A percentile compares a stretch with the other conserved stretches of the same genome.
Evolutionary conservation across 1,140 invertebrate genomes (phyloP).

Genomic region (Penaeus indicus): DNA sequence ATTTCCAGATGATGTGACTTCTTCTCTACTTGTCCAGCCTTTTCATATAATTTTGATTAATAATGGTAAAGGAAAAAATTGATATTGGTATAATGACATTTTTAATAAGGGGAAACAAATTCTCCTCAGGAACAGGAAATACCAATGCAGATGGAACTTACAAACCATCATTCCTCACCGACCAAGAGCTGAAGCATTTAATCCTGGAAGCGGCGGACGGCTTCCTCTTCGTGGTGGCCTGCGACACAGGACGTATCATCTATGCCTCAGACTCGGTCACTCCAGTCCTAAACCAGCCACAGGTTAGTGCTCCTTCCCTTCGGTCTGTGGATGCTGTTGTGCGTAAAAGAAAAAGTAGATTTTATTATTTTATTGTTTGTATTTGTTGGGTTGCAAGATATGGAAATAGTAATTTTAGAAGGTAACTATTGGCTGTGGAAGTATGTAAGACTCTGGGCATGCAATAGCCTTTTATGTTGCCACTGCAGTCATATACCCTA

Average conservation of each 20-base stretch:
- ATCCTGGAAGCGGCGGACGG: constrained; percentile 99
- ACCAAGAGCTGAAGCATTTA: constrained; percentile 98
- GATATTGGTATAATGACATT: neutral
- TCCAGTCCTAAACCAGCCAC: constrained; percentile 94
- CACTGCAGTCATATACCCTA: too few species aligned
- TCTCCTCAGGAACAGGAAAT: constrained; percentile 88
- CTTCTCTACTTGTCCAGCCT: too few species aligned
- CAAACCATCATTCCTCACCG: constrained; percentile 98
- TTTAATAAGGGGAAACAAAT: neutral
- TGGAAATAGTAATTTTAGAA: too few species aligned
- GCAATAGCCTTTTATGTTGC: too few species aligned
- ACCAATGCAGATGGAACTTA: constrained; percentile 94
- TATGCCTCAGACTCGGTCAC: constrained; percentile 99
- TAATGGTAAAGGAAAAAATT: neutral
- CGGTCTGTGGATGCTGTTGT: too few species aligned
- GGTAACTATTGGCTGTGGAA: too few species aligned
- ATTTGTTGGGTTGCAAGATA: too few species aligned
- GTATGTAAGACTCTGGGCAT: too few species aligned
- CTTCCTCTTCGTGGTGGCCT: constrained; percentile 98
- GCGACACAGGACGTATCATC: constrained; percentile 96
- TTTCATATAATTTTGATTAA: too few species aligned
- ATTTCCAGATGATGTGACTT: too few species aligned
- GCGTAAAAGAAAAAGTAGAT: too few species aligned
- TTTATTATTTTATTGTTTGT: too few species aligned
- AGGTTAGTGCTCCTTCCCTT: constrained; percentile 68